Evolutionary conservation across 2,888 invertebrate species (phyloP).

Genomic region (Amiota mariae): DNA sequence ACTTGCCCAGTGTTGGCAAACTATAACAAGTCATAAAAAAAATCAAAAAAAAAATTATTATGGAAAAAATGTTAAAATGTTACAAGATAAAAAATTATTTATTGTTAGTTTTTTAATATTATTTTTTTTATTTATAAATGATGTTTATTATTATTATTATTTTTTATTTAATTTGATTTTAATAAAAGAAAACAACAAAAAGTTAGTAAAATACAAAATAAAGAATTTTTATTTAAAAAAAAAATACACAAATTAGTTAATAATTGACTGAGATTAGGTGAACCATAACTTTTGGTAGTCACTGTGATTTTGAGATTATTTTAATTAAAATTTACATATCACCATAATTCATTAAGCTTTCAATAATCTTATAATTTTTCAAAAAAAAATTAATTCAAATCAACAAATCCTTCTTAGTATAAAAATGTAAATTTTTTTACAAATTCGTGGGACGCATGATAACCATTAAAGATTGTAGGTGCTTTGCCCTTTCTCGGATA

Average conservation of each 20-base stretch:
- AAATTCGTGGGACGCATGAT: too few species aligned
- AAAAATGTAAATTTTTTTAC: too few species aligned
- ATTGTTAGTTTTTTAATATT: slow-evolving; percentile 50
- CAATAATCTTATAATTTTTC: neutral
- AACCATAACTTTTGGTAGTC: too few species aligned
- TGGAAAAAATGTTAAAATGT: slow-evolving; percentile 33
- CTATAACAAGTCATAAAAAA: slow-evolving; percentile 59
- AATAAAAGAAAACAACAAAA: slow-evolving; percentile 34
- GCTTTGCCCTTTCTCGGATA: too few species aligned
- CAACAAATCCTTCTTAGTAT: too few species aligned
- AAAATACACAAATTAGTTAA: too few species aligned
- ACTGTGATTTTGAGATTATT: neutral
- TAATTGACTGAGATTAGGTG: too few species aligned
- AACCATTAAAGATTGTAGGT: too few species aligned
- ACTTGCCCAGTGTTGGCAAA: slow-evolving; percentile 53
- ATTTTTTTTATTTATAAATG: slow-evolving; percentile 43
- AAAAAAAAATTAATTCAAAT: too few species aligned
- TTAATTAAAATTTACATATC: slow-evolving; percentile 1
- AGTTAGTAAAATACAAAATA: slow-evolving; percentile 10
- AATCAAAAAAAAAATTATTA: slow-evolving; percentile 32
- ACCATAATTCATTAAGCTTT: neutral
- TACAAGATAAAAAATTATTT: slow-evolving; percentile 58
- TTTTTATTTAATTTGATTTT: slow-evolving; percentile 45
- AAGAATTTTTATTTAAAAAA: too few species aligned
- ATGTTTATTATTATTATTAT: slow-evolving; percentile 62